A percentile compares a stretch with the other conserved stretches of the same genome.
Evolutionary conservation across 2,888 invertebrate genomes (phyloP).

Genomic region (Laspeyria flexula): DNA sequence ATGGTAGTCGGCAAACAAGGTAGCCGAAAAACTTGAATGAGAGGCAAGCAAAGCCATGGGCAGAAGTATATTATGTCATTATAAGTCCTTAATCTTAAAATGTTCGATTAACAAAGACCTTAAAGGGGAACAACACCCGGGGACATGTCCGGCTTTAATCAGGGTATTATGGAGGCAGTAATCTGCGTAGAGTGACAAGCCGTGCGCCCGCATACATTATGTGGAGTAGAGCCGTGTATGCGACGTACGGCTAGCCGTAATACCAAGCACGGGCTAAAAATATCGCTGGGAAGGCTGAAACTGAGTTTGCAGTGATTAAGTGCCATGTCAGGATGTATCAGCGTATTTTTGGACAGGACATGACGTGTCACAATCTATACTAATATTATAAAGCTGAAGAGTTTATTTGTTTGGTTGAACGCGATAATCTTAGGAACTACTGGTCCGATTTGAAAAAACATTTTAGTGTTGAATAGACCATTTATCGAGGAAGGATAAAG

Average conservation of each 20-base stretch:
- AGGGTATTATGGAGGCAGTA: constrained; percentile 21
- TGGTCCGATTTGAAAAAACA: no score
- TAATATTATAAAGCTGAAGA: no score
- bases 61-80: no score
- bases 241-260: constrained; percentile 2
- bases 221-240: constrained; percentile 31
- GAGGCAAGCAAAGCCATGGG: no score
- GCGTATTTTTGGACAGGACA: no score
- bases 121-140: not conserved
- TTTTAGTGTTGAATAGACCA: no score
- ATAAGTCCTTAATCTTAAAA: not conserved
- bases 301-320: not conserved
- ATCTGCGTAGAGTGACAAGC: constrained; percentile 29
- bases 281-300: constrained; percentile 1
- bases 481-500: no score
- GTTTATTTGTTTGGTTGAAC: no score
- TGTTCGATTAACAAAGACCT: not conserved
- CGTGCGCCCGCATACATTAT: constrained; percentile 50
- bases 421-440: no score
- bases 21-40: no score
- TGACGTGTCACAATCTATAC: no score
- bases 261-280: constrained; percentile 4
- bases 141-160: constrained; percentile 18
- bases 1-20: no score
- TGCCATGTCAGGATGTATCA: not conserved